A percentile compares a stretch with the other conserved stretches of the same genome.
Evolutionary conservation across 1,140 invertebrate genomes (phyloP).

Genomic region (Bombyx mori): ASM3026992v2 NC_085119.1:2895001-2895500

Average conservation of each 20-base stretch:
- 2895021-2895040: slow-evolving; percentile 54
- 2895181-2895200: slow-evolving; percentile 49
- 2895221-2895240: slow-evolving; percentile 33
- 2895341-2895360: slow-evolving; percentile 25
- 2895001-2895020: slow-evolving; percentile 61
- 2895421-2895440: slow-evolving; percentile 31
- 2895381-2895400: slow-evolving; percentile 35
- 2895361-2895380: slow-evolving; percentile 36
- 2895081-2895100: too few species aligned
- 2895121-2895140: slow-evolving; percentile 29
- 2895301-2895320: slow-evolving; percentile 46
- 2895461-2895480: slow-evolving; percentile 41
- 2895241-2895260: slow-evolving; percentile 27
- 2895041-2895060: slow-evolving; percentile 26
- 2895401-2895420: slow-evolving; percentile 36
- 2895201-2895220: slow-evolving; percentile 36
- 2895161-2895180: slow-evolving; percentile 34
- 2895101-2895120: too few species aligned
- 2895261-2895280: slow-evolving; percentile 44
- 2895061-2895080: slow-evolving; percentile 13
- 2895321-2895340: slow-evolving; percentile 30
- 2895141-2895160: slow-evolving; percentile 42
- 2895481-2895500: slow-evolving; percentile 53
- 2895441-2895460: slow-evolving; percentile 30
- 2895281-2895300: slow-evolving; percentile 31